Conservation (phyloP, 37 sponge, comb jelly and placozoan species). For the Beroe ovata region DNA sequence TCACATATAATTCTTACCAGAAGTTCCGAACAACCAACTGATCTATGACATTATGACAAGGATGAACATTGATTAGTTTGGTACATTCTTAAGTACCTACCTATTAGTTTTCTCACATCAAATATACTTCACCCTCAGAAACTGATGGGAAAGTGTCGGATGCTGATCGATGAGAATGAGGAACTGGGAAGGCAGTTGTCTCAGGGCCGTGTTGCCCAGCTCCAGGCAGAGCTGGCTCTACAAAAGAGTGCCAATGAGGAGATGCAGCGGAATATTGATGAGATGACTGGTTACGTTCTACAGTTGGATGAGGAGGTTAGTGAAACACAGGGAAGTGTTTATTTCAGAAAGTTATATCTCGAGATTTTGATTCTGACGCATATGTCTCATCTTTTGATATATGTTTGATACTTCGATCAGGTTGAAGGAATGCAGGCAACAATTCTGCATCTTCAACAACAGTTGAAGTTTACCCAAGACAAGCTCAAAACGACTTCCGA, state of each 20-base stretch:
- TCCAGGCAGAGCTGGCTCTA: conserved; percentile 89
- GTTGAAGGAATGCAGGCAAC: conserved; percentile 75
- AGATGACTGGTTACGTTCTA: conserved; percentile 80
- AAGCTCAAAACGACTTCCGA: conserved; percentile 59
- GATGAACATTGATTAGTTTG: too few relatives aligned
- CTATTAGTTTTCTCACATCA: too few relatives aligned
- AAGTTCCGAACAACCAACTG: too few relatives aligned
- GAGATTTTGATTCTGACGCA: not conserved
- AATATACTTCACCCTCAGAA: conserved; percentile 69
- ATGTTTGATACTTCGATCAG: conserved; percentile 6
- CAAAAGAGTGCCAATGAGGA: conserved; percentile 85
- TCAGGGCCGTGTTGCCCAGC: conserved; percentile 85
- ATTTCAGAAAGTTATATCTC: conserved; percentile 6
- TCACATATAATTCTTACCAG: too few relatives aligned
- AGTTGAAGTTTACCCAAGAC: conserved; percentile 66
- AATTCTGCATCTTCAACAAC: conserved; percentile 66
- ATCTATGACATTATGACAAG: too few relatives aligned
- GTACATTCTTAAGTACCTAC: too few relatives aligned
- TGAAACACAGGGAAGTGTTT: not conserved
- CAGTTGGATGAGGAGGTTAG: conserved; percentile 84
- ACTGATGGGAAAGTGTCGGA: conserved; percentile 89
- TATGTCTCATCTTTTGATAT: too few relatives aligned
- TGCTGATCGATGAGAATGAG: conserved; percentile 86
- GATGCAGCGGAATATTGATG: conserved; percentile 71
- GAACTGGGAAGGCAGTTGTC: conserved; percentile 95